phyloP scores from a whole-genome alignment of 2,888 invertebrate genomes.

The Nomada hirtipes region DNA sequence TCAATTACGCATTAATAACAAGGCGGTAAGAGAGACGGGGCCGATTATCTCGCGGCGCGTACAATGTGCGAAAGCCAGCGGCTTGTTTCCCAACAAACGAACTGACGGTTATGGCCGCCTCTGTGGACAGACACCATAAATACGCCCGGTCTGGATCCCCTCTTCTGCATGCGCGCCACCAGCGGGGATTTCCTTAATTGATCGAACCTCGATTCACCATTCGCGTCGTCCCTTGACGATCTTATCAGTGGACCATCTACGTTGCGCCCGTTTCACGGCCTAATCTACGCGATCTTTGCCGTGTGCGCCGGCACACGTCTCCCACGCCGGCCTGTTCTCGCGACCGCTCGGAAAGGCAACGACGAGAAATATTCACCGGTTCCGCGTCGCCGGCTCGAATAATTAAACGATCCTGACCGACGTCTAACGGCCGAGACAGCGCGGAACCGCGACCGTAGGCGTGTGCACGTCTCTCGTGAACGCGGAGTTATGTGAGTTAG shows the following conservation, averaged over 20 bases:
- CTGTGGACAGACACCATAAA: constrained; percentile 59
- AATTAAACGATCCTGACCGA: constrained; percentile 53
- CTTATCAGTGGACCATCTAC: constrained; percentile 51
- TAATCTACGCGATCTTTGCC: constrained; percentile 51
- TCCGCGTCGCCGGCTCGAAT: constrained; percentile 55
- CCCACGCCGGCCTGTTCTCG: constrained; percentile 34
- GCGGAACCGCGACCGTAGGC: constrained; percentile 33
- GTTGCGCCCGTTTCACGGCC: constrained; percentile 6
- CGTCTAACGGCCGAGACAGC: constrained; percentile 45
- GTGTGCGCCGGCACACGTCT: constrained; percentile 27
- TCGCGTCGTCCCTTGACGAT: constrained; percentile 28
- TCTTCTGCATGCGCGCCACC: constrained; percentile 18
- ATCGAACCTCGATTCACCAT: constrained; percentile 25
- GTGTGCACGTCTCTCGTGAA: not conserved
- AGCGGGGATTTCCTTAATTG: constrained; percentile 49
- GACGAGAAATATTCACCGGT: constrained; percentile 42
- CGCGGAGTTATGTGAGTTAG: not conserved
- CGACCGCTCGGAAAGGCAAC: constrained; percentile 26
- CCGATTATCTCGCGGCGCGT: constrained; percentile 73
- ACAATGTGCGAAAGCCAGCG: constrained; percentile 69
- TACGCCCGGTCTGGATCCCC: constrained; percentile 16
- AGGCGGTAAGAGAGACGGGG: constrained; percentile 67
- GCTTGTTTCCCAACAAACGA: constrained; percentile 62
- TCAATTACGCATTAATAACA: constrained; percentile 79
- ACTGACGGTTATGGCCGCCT: constrained; percentile 62